Evolutionary conservation across 1,140 invertebrate species (phyloP).

Genomic region (Arion vulgaris): DNA sequence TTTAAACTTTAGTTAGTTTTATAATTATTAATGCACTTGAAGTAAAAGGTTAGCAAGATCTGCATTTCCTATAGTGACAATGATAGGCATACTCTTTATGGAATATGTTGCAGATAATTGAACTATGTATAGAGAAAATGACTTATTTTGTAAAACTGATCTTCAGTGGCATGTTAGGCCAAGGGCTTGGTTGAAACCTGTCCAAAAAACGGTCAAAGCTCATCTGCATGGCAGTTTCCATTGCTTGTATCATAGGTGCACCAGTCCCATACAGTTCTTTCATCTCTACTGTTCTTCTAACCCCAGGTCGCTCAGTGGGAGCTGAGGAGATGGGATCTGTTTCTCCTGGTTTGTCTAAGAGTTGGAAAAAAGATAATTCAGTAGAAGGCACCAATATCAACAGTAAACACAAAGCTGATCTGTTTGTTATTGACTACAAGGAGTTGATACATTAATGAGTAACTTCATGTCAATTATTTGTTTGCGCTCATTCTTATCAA

Average conservation of each 20-base stretch:
- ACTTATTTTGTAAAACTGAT: constrained; percentile 41
- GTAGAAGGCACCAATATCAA: background rate
- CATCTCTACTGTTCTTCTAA: constrained; percentile 69
- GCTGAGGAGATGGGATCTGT: constrained; percentile 34
- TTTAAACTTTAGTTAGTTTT: no score
- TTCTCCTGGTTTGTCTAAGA: background rate
- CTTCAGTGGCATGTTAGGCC: constrained; percentile 84
- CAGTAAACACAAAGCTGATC: no score
- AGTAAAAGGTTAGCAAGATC: no score
- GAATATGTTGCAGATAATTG: no score
- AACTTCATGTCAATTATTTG: no score
- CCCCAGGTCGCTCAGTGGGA: constrained; percentile 68
- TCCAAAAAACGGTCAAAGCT: constrained; percentile 79
- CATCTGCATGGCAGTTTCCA: constrained; percentile 82
- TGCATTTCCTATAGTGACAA: no score
- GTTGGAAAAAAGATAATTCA: background rate
- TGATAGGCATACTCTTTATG: no score
- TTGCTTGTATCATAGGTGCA: constrained; percentile 80
- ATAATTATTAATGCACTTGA: no score
- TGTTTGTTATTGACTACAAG: no score
- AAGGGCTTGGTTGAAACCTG: constrained; percentile 78
- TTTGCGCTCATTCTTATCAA: no score
- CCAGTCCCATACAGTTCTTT: constrained; percentile 68
- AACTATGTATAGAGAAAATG: no score
- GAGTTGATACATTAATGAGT: no score